Evolutionary conservation across 2,113 vertebrate species (phyloP).

Genomic region (Saiga tatarica): DNA sequence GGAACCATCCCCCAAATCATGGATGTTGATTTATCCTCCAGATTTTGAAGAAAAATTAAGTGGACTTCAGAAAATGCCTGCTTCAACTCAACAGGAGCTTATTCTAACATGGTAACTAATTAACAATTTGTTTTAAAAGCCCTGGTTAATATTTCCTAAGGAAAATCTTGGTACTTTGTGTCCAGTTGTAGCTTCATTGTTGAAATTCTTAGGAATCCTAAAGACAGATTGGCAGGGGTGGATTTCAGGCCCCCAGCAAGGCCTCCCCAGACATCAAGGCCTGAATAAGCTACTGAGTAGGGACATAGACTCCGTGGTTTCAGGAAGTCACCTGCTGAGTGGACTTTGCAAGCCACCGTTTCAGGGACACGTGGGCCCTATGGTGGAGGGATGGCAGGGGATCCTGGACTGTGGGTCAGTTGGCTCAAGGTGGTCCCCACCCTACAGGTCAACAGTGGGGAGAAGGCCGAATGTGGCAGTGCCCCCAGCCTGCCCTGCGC

Average conservation of each 20-base stretch:
- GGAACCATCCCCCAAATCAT: background rate
- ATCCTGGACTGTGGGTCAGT: background rate
- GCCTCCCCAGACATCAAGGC: background rate
- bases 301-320: background rate
- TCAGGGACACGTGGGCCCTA: background rate
- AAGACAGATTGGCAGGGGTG: background rate
- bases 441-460: background rate
- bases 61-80: background rate
- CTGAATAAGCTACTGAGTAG: constrained; percentile 15
- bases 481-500: background rate
- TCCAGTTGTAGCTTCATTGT: background rate
- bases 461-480: background rate
- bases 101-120: background rate
- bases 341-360: background rate
- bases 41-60: background rate
- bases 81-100: background rate
- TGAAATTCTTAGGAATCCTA: background rate
- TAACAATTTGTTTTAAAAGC: constrained; percentile 27
- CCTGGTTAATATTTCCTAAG: constrained; percentile 11
- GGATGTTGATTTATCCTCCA: background rate
- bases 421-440: background rate
- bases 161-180: background rate
- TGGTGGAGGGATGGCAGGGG: no score
- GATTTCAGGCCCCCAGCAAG: background rate
- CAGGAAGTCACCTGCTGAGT: background rate